Percentiles rank a stretch among this genome's conserved stretches.
phyloP scores from a whole-genome alignment of 2,888 invertebrate species.

The Drosophila fungiperda region DNA sequence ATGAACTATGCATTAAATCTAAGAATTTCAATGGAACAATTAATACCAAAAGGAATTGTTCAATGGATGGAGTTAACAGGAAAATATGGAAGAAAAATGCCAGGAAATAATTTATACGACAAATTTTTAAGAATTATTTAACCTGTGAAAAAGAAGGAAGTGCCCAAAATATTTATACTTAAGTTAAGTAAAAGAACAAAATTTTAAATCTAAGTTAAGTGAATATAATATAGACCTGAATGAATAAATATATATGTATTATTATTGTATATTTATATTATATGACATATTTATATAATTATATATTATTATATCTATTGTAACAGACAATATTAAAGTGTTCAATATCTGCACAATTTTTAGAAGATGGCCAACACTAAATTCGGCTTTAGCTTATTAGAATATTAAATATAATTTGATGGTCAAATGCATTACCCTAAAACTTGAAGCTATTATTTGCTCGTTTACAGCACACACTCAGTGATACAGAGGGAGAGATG shows the following conservation, averaged over 20 bases:
- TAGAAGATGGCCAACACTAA: background rate
- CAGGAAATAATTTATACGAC: too few relatives aligned
- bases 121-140: too few relatives aligned
- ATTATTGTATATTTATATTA: too few relatives aligned
- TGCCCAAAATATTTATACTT: too few relatives aligned
- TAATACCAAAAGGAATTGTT: too few relatives aligned
- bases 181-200: too few relatives aligned
- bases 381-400: slow-evolving; percentile 18
- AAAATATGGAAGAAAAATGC: too few relatives aligned
- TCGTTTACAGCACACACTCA: slow-evolving; percentile 29
- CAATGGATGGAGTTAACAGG: too few relatives aligned
- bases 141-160: too few relatives aligned
- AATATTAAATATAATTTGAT: slow-evolving; percentile 51
- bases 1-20: background rate
- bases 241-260: background rate
- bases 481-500: background rate
- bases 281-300: background rate
- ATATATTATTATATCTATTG: background rate
- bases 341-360: background rate
- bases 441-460: slow-evolving; percentile 46
- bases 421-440: slow-evolving; percentile 50
- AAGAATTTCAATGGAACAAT: too few relatives aligned
- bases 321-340: background rate
- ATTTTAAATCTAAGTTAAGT: background rate
- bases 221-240: background rate